phyloP scores from a whole-genome alignment of 2,888 invertebrate genomes.

The Acrobasis suavella region DNA sequence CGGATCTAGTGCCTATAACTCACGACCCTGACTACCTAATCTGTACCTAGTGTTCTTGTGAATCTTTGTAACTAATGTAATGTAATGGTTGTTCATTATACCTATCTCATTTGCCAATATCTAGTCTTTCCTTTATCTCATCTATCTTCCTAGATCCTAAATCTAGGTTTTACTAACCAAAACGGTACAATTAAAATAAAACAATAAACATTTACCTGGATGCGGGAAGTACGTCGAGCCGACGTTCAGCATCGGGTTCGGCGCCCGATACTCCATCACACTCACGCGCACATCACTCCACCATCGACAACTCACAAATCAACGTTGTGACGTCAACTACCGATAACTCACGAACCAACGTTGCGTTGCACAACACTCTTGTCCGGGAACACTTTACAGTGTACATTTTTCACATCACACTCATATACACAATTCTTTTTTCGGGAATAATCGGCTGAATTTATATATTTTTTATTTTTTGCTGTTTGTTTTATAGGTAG shows the following conservation, averaged over 20 bases:
- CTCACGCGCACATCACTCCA: slow-evolving; percentile 45
- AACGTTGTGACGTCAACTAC: slow-evolving; percentile 34
- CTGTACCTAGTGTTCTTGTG: too few relatives aligned
- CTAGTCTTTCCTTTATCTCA: too few relatives aligned
- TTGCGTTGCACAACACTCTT: slow-evolving; percentile 19
- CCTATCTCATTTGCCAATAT: too few relatives aligned
- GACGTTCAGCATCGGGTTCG: slow-evolving; percentile 67
- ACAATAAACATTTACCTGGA: slow-evolving; percentile 58
- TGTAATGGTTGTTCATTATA: too few relatives aligned
- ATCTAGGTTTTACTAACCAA: too few relatives aligned
- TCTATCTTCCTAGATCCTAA: too few relatives aligned
- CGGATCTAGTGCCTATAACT: too few relatives aligned
- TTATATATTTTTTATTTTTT: not conserved
- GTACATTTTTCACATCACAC: not conserved
- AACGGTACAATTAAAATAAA: too few relatives aligned
- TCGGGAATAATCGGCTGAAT: not conserved
- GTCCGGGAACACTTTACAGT: not conserved
- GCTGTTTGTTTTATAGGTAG: not conserved
- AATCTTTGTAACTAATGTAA: too few relatives aligned
- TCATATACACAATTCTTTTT: not conserved
- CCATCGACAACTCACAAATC: slow-evolving; percentile 27
- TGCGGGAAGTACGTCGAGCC: slow-evolving; percentile 70
- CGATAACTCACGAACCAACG: slow-evolving; percentile 13
- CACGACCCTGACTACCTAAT: too few relatives aligned
- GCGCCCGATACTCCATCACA: slow-evolving; percentile 75